These are phyloP conservation scores for Prunella strophiata DNA, from an alignment of 2,797 vertebrate species.

Conservation along the genomic window DNA sequence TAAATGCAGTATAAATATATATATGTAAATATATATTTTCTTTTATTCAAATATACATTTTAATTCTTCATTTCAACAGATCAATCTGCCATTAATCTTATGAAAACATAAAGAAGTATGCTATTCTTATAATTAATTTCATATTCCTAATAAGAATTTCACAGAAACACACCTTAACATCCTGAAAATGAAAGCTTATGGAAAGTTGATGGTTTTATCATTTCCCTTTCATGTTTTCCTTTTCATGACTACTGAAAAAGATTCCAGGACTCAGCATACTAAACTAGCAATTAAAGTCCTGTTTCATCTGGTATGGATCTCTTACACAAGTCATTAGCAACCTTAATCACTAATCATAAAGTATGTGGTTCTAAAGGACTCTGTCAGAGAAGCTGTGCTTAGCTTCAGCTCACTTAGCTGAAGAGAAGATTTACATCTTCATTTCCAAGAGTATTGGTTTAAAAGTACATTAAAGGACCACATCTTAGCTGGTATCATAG, in stretches of 20 bases:
- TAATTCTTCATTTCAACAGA: neutral
- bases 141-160: constrained; percentile 28
- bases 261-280: constrained; percentile 37
- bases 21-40: neutral
- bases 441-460: neutral
- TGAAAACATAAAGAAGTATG: neutral
- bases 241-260: constrained; percentile 23
- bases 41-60: neutral
- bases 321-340: constrained; percentile 23
- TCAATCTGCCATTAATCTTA: constrained; percentile 37
- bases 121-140: constrained; percentile 56
- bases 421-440: neutral
- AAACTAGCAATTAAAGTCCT: constrained; percentile 21
- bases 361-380: neutral
- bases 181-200: constrained; percentile 19
- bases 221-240: constrained; percentile 47
- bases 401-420: neutral
- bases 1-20: neutral
- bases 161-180: constrained; percentile 19
- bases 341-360: constrained; percentile 19
- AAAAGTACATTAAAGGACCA: neutral
- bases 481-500: neutral
- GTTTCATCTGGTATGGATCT: constrained; percentile 35
- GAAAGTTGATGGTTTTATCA: constrained; percentile 36
- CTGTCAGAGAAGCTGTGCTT: neutral